phyloP scores from a whole-genome alignment of 2,797 vertebrate species.

The Glyptemys insculpta region DNA sequence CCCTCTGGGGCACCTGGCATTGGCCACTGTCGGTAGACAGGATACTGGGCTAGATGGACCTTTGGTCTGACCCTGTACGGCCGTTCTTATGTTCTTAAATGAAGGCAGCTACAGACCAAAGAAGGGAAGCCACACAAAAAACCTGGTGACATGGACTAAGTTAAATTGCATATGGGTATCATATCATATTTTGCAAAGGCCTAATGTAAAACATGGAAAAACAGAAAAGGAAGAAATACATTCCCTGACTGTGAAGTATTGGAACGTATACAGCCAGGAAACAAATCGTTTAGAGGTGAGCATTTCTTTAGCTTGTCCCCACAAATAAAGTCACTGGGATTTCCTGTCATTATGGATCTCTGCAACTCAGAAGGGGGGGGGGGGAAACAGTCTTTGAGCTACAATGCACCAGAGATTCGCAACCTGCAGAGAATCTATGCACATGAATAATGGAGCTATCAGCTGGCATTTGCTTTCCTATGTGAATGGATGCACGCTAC shows the following conservation, averaged over 20 bases:
- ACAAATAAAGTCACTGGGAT: neutral
- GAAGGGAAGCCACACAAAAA: neutral
- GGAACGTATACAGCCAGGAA: neutral
- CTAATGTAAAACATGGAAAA: neutral
- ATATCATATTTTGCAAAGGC: neutral
- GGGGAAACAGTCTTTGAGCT: neutral
- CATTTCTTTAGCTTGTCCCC: neutral
- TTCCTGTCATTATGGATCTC: neutral
- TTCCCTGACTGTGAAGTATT: neutral
- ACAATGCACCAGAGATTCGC: fast-evolving
- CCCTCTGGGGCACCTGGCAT: no score
- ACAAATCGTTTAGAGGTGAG: neutral
- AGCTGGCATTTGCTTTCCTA: neutral
- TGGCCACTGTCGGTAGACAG: no score
- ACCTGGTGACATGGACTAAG: fast-evolving
- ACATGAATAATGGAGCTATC: neutral
- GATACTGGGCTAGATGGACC: no score
- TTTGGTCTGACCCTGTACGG: no score
- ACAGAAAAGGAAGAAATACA: neutral
- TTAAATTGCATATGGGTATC: neutral
- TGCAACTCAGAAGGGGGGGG: neutral
- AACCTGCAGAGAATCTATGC: fast-evolving
- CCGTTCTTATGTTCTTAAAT: no score
- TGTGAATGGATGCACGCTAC: neutral
- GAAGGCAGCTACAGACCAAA: neutral